A percentile compares a stretch with the other conserved stretches of the same genome.
These are phyloP conservation scores for Odocoileus hemionus DNA, from an alignment of 2,113 vertebrate genomes.

Conservation along the genomic window DNA sequence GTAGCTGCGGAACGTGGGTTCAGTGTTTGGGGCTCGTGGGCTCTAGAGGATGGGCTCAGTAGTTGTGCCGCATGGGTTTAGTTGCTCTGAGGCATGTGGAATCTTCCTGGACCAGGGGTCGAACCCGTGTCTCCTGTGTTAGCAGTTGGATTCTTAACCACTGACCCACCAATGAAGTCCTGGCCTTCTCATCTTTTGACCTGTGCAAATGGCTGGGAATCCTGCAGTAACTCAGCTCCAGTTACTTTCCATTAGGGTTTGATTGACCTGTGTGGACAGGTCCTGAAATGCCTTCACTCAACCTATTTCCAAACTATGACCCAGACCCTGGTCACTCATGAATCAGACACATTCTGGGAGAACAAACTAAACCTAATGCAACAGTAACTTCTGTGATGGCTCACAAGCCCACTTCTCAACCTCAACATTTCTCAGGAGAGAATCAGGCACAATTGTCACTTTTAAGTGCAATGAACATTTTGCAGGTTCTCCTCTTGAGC, in stretches of 20 bases:
- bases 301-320: neutral
- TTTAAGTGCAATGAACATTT: neutral
- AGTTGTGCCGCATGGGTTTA: accelerated
- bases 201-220: neutral
- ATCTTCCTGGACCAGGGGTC: neutral
- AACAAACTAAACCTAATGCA: neutral
- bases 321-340: neutral
- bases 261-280: neutral
- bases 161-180: neutral
- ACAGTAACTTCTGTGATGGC: neutral
- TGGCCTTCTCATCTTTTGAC: neutral
- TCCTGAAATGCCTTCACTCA: neutral
- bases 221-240: neutral
- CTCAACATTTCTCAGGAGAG: neutral
- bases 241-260: neutral
- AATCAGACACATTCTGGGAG: neutral
- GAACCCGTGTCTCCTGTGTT: neutral
- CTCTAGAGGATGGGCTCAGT: neutral
- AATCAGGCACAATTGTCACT: neutral
- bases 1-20: neutral
- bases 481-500: neutral
- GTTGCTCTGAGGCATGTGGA: neutral
- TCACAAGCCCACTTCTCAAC: neutral
- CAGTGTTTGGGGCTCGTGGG: neutral
- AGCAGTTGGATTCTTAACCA: neutral